A percentile compares a stretch with the other conserved stretches of the same genome.
Conservation (phyloP, 1,140 invertebrate species). For the Stenopsyche tienmushanensis region DNA sequence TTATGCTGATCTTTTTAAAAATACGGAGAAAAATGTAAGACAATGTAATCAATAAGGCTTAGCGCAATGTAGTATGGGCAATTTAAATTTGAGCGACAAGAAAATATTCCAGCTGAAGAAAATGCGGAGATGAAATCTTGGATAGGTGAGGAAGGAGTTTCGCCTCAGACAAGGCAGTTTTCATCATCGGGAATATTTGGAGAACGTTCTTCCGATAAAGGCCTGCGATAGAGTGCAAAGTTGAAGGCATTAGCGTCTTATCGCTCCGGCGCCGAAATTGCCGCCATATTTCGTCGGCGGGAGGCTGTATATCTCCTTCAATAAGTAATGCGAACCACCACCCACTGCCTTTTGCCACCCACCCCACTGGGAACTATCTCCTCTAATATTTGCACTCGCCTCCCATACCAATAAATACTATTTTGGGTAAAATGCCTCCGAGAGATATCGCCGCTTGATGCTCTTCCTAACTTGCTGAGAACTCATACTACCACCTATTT, state of each 20-base stretch:
- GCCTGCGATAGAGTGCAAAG: conserved; percentile 53
- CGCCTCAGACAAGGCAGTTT: conserved; percentile 22
- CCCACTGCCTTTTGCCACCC: neutral
- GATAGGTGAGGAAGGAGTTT: no score
- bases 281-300: conserved; percentile 37
- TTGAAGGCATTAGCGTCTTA: conserved; percentile 60
- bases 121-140: no score
- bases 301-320: conserved; percentile 36
- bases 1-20: no score
- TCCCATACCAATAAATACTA: neutral
- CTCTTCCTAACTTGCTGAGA: no score
- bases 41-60: no score
- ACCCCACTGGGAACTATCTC: neutral
- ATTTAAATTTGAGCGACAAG: no score
- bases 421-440: no score
- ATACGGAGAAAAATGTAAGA: no score
- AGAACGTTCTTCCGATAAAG: conserved; percentile 35
- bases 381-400: neutral
- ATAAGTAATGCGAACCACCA: conserved; percentile 35
- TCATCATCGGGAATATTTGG: conserved; percentile 21
- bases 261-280: conserved; percentile 43
- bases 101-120: no score
- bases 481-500: no score
- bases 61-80: no score
- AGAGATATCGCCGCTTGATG: no score